These are phyloP conservation scores for Morone chrysops DNA, from an alignment of 2,113 vertebrate species.

Conservation along the genomic window DNA sequence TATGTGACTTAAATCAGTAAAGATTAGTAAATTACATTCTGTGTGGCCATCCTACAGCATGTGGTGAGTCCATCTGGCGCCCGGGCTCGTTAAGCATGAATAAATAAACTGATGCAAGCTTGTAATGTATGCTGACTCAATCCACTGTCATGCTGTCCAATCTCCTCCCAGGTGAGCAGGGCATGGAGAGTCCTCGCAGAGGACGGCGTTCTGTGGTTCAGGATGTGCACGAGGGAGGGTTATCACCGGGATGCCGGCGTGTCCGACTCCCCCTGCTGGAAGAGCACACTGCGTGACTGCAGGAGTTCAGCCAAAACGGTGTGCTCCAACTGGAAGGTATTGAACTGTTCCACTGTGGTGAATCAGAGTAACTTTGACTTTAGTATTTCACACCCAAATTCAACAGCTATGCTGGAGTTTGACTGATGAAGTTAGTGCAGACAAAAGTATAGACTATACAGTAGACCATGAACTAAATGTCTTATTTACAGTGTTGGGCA, in stretches of 20 bases:
- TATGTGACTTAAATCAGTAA: conserved; percentile 23
- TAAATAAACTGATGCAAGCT: conserved; percentile 45
- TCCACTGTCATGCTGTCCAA: conserved; percentile 14
- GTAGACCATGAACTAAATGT: not conserved
- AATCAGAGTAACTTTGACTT: not conserved
- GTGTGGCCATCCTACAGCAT: conserved; percentile 4
- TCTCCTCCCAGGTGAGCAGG: conserved; percentile 91
- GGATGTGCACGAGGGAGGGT: conserved; percentile 89
- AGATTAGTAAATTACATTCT: conserved; percentile 45
- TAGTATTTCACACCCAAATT: not conserved
- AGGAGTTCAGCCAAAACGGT: conserved; percentile 85
- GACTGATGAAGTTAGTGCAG: not conserved
- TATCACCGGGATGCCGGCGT: conserved; percentile 84
- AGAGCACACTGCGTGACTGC: conserved; percentile 89
- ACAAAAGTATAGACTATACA: not conserved
- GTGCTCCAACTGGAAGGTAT: conserved; percentile 96
- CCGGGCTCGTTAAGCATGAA: conserved; percentile 44
- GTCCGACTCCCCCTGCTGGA: conserved; percentile 92
- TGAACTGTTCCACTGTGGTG: not conserved
- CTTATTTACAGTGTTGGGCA: not conserved
- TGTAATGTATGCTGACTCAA: conserved; percentile 68
- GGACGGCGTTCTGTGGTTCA: conserved; percentile 93
- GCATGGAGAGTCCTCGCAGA: conserved; percentile 93
- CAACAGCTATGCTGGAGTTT: not conserved
- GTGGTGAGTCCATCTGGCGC: conserved; percentile 52